phyloP scores from a whole-genome alignment of 1,140 invertebrate genomes.

The Helicoverpa zea region DNA sequence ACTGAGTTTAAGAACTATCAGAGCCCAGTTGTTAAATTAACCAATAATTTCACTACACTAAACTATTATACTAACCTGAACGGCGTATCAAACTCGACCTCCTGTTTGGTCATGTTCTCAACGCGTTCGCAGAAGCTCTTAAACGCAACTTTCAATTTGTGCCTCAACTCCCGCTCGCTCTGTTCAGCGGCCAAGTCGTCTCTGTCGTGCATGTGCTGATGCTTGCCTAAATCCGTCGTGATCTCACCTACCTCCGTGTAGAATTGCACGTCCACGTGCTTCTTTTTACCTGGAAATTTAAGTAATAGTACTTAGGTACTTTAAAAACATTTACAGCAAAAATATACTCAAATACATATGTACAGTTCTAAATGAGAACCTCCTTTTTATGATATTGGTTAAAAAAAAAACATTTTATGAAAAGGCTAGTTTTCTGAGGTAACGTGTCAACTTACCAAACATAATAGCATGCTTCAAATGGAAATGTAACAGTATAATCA shows the following conservation, averaged over 20 bases:
- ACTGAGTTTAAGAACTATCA: no score
- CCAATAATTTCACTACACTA: no score
- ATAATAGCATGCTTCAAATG: constrained; percentile 99
- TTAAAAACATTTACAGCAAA: no score
- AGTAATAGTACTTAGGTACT: no score
- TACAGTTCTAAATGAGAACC: no score
- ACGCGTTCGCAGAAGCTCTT: constrained; percentile 99
- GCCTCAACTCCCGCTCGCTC: constrained; percentile 97
- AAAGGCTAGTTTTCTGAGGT: not conserved
- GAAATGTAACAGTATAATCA: constrained; percentile 99
- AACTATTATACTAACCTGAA: constrained; percentile 88
- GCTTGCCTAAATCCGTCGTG: constrained; percentile 99
- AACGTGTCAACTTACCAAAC: constrained; percentile 91
- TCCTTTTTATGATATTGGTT: no score
- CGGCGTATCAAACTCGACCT: constrained; percentile 99
- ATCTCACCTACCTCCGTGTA: constrained; percentile 99
- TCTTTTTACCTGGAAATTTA: constrained; percentile 92
- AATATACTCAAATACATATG: no score
- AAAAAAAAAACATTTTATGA: not conserved
- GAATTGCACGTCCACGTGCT: constrained; percentile 99
- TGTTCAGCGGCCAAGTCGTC: constrained; percentile 99
- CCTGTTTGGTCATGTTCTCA: constrained; percentile 97
- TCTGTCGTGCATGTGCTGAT: constrained; percentile 99
- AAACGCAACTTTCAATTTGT: constrained; percentile 99
- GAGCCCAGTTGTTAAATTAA: not conserved